Evolutionary conservation across 2,888 invertebrate genomes (phyloP).

Genomic region (Drosophila birchii): DNA sequence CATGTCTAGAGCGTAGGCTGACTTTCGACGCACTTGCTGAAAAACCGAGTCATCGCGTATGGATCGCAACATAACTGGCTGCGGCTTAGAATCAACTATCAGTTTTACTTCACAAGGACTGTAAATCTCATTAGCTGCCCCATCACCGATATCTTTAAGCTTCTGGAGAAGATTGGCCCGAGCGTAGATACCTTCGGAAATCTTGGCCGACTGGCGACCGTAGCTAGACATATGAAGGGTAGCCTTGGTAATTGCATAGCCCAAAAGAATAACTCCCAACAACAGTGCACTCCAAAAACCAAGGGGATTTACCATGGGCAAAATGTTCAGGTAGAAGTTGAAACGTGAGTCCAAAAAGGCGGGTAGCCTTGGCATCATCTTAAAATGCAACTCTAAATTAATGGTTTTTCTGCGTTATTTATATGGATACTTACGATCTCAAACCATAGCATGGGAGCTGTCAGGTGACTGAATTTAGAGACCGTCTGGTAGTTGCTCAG

Average conservation of each 20-base stretch:
- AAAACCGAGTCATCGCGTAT: conserved; percentile 48
- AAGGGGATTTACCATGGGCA: conserved; percentile 87
- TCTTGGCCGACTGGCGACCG: conserved; percentile 63
- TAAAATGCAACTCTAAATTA: conserved; percentile 81
- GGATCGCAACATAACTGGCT: conserved; percentile 49
- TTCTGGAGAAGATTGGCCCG: conserved; percentile 74
- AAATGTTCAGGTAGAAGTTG: conserved; percentile 89
- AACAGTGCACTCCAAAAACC: conserved; percentile 82
- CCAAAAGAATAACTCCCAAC: conserved; percentile 75
- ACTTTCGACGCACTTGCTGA: conserved; percentile 55
- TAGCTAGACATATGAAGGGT: conserved; percentile 80
- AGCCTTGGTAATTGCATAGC: conserved; percentile 82
- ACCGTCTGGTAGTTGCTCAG: conserved; percentile 88
- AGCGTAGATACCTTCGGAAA: conserved; percentile 77
- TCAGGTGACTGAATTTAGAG: conserved; percentile 89
- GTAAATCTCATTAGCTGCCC: conserved; percentile 71
- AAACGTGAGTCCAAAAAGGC: conserved; percentile 88
- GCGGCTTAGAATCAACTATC: conserved; percentile 65
- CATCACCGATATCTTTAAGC: conserved; percentile 41
- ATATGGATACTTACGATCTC: conserved; percentile 91
- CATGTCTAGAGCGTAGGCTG: conserved; percentile 76
- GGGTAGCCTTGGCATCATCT: conserved; percentile 89
- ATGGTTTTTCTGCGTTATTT: too few relatives aligned
- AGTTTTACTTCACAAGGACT: conserved; percentile 82
- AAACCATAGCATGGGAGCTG: conserved; percentile 94